A percentile compares a stretch with the other conserved stretches of the same genome.
Evolutionary conservation across 1,140 invertebrate species (phyloP).

Genomic region (Parasteatoda tepidariorum): DNA sequence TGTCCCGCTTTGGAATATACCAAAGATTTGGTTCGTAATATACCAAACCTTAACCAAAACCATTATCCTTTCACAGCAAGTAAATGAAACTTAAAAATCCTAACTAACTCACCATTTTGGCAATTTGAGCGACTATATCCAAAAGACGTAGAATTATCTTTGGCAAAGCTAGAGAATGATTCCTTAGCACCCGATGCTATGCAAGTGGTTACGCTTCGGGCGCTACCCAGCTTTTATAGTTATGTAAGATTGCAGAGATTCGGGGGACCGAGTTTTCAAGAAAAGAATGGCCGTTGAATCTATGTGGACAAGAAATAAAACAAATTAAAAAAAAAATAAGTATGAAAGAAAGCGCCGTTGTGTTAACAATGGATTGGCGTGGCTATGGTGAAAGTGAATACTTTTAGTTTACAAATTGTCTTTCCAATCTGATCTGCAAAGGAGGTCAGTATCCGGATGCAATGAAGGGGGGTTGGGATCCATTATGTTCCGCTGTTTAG

Average conservation of each 20-base stretch:
- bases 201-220: slow-evolving; percentile 19
- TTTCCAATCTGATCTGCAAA: slow-evolving; percentile 45
- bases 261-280: neutral
- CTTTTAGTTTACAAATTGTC: slow-evolving; percentile 55
- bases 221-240: slow-evolving; percentile 44
- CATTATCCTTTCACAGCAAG: no score
- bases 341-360: slow-evolving; percentile 26
- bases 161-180: neutral
- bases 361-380: slow-evolving; percentile 55
- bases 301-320: slow-evolving; percentile 33
- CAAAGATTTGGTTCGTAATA: no score
- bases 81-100: no score
- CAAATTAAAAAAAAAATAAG: slow-evolving; percentile 35
- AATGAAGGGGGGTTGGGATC: neutral
- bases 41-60: no score
- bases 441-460: slow-evolving; percentile 45
- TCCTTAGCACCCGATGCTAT: slow-evolving; percentile 8
- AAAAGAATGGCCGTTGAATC: slow-evolving; percentile 19
- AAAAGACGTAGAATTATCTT: neutral
- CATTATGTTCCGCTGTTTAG: slow-evolving; percentile 43
- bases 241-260: slow-evolving; percentile 9
- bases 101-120: neutral
- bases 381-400: slow-evolving; percentile 58
- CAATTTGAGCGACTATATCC: neutral
- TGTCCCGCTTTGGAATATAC: no score